These are phyloP conservation scores for Eilema caniola DNA, from an alignment of 2,888 invertebrate genomes.

Conservation along the genomic window DNA sequence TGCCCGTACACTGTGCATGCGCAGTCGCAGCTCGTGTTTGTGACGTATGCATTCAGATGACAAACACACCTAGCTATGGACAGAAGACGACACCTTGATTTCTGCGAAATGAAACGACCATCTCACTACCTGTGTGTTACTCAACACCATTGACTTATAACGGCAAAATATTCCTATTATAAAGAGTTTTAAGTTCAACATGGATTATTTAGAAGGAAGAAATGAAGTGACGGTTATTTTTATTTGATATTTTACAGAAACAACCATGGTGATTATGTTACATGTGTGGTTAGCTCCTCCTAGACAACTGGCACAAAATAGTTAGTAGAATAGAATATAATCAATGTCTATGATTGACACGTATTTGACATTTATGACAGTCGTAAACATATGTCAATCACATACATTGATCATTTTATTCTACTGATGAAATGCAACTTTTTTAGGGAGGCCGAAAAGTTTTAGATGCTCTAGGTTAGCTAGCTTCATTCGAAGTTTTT, in stretches of 20 bases:
- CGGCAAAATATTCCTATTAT: slow-evolving; percentile 17
- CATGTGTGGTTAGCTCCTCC: too few relatives aligned
- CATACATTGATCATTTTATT: too few relatives aligned
- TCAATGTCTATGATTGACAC: too few relatives aligned
- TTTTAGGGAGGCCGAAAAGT: neutral
- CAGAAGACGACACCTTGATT: slow-evolving; percentile 66
- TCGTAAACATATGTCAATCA: too few relatives aligned
- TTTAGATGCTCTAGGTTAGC: neutral
- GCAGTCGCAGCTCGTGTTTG: slow-evolving; percentile 6
- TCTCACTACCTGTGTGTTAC: slow-evolving; percentile 49
- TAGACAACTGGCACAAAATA: too few relatives aligned
- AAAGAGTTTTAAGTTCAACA: slow-evolving; percentile 11
- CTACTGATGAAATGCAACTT: too few relatives aligned
- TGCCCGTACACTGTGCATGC: slow-evolving; percentile 3
- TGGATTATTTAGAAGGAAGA: slow-evolving; percentile 10
- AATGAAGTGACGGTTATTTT: slow-evolving; percentile 33
- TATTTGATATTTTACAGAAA: slow-evolving; percentile 2
- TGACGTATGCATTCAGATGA: slow-evolving; percentile 40
- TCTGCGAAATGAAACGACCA: slow-evolving; percentile 65
- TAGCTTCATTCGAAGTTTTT: neutral
- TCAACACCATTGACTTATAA: slow-evolving; percentile 40
- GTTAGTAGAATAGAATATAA: too few relatives aligned
- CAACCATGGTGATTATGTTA: neutral
- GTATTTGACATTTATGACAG: too few relatives aligned
- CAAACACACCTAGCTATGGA: slow-evolving; percentile 36